These are phyloP conservation scores for Eupithecia insigniata DNA, from an alignment of 2,888 invertebrate species.

Conservation along the genomic window DNA sequence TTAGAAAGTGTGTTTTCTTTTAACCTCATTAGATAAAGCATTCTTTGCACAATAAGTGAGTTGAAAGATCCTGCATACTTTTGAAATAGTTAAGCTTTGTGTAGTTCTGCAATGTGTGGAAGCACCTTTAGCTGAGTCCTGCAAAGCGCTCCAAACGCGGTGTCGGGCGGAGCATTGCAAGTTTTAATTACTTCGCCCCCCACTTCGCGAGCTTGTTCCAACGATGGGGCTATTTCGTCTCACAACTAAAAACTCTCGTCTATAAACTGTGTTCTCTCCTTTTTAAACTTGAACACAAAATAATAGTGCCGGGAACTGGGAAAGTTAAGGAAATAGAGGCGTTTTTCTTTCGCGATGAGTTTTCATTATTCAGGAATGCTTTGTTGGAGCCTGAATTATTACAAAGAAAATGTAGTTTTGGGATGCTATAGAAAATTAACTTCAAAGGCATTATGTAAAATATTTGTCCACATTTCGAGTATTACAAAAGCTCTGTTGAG, in stretches of 20 bases:
- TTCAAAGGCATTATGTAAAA: slow-evolving; percentile 32
- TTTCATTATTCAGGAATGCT: slow-evolving; percentile 45
- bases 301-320: slow-evolving; percentile 45
- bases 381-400: slow-evolving; percentile 38
- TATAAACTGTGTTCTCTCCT: slow-evolving; percentile 68
- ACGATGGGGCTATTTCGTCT: slow-evolving; percentile 70
- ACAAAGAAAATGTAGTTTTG: slow-evolving; percentile 35
- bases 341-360: slow-evolving; percentile 42
- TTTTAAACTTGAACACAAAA: slow-evolving; percentile 59
- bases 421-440: slow-evolving; percentile 29
- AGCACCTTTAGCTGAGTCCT: slow-evolving; percentile 21
- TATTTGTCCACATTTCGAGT: slow-evolving; percentile 22
- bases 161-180: slow-evolving; percentile 58
- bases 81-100: slow-evolving; percentile 9
- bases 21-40: not conserved
- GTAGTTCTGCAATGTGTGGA: slow-evolving; percentile 14
- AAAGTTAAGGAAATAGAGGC: slow-evolving; percentile 44
- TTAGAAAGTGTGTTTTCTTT: not conserved
- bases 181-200: slow-evolving; percentile 78
- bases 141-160: slow-evolving; percentile 45
- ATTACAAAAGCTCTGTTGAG: slow-evolving; percentile 17
- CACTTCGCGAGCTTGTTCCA: slow-evolving; percentile 68
- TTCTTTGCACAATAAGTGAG: not conserved
- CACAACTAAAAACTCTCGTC: slow-evolving; percentile 74
- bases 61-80: slow-evolving; percentile 2